Evolutionary conservation across 2,113 vertebrate species (phyloP), one percentile per base, ranked within the genome.

Genomic region (Montifringilla adamsi): DNA sequence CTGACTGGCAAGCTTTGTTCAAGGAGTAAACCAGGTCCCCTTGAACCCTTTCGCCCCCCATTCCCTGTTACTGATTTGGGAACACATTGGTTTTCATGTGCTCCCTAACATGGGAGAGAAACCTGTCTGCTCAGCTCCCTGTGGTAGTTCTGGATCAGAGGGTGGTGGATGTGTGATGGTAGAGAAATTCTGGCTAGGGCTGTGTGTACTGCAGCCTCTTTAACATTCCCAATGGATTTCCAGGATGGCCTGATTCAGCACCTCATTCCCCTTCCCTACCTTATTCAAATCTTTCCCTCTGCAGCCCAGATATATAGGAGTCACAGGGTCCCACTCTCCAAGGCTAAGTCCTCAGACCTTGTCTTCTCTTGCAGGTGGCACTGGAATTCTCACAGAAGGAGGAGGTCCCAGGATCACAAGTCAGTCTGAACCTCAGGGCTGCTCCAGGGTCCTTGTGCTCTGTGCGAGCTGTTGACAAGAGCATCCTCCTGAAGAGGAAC

Each of bases 391-490:
- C 97, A 53, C 72, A 46, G 9, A 81, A 95, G 47, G 93, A 97
- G 60, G 70, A 90, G 33, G 83, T 94, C n/a, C 97, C 91, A 0
- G 96, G 96, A 6, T 87, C 87, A 1, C 44, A 83, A 74, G 88
- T 97, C 64, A 87, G 31, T 33, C 80, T 98, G 68, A 23, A 96
- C 13, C 15, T 97, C 31, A 91, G 73, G 62, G 96, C 97, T 75
- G 95, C 83, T 44, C 88, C 96, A 24, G 96, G 97, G 4, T 97
- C 97, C 31, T 27, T 97, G 60, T 98, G 97, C 47, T 97, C 96
- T 64, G 63, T 97, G 31, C 56, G 27, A 21, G 96, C 96, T 90
- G 92, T 97, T 37, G 97, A 97, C 87, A 97, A 94, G 62, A 96
- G 95, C 1, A 22, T 97, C n/a, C 64, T 94, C 19, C 44, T 97